Percentiles rank a stretch among this genome's conserved stretches.
Conservation (phyloP, 2,888 invertebrate species). For the Pecten maximus region DNA sequence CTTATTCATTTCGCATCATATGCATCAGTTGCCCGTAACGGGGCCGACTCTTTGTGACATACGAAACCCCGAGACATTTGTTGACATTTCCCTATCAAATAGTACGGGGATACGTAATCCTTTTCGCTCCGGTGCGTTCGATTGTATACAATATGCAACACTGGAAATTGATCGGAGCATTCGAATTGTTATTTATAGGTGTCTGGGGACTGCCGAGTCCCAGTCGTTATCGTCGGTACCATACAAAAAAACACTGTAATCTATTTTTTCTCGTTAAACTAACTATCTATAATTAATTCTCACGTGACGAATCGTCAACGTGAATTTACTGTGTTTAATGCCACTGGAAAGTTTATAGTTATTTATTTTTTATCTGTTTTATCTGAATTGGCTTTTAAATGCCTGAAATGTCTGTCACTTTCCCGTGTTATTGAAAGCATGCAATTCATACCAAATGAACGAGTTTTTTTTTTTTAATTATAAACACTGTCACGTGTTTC, state of each 20-base stretch:
- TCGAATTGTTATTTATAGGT: neutral
- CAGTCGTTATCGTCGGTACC: neutral
- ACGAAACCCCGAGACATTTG: neutral
- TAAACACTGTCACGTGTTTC: neutral
- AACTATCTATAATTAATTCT: slow-evolving; percentile 23
- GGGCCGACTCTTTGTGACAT: neutral
- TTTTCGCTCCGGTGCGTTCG: slow-evolving; percentile 14
- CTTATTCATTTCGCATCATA: slow-evolving; percentile 5
- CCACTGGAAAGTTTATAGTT: neutral
- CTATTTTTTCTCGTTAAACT: neutral
- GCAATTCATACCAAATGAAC: neutral
- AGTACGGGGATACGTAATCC: slow-evolving; percentile 1
- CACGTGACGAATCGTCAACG: neutral
- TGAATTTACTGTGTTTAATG: neutral
- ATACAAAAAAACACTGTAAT: neutral
- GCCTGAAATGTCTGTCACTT: neutral
- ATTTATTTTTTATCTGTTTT: neutral
- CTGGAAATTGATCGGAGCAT: neutral
- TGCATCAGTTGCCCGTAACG: neutral
- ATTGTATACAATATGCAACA: neutral
- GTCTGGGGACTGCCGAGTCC: neutral
- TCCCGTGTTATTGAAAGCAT: neutral
- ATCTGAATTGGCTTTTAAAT: slow-evolving; percentile 23
- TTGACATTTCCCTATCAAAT: slow-evolving; percentile 2
- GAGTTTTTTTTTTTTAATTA: neutral